Evolutionary conservation across 2,113 vertebrate genomes (phyloP).

Genomic region (Cyanoramphus novaezelandiae): DNA sequence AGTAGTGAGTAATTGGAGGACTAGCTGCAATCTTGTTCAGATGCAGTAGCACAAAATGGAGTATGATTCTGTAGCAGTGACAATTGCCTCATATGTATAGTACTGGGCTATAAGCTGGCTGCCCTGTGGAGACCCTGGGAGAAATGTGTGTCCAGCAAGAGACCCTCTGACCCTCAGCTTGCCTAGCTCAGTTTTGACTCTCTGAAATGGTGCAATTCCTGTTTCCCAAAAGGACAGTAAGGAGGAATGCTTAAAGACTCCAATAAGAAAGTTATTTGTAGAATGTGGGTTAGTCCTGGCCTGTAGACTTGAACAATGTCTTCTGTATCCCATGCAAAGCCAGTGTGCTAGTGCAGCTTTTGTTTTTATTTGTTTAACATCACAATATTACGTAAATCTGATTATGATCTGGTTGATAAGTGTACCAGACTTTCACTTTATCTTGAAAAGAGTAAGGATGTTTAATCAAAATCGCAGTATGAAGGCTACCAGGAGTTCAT

Average conservation of each 20-base stretch:
- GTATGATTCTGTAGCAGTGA: not conserved
- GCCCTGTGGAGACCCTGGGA: not conserved
- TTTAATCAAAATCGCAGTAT: not conserved
- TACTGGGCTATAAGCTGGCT: not conserved
- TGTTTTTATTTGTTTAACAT: not conserved
- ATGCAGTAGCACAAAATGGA: not conserved
- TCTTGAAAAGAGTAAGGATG: not conserved
- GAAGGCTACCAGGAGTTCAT: not conserved
- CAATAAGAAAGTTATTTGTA: not conserved
- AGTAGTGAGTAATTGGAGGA: not conserved
- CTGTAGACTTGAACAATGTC: not conserved
- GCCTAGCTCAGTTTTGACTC: rapidly evolving
- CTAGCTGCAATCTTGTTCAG: not conserved
- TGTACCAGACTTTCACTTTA: not conserved
- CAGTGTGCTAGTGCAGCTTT: not conserved
- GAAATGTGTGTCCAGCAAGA: rapidly evolving
- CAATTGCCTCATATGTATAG: not conserved
- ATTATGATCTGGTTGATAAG: not conserved
- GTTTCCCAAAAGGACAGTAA: not conserved
- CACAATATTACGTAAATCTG: not conserved
- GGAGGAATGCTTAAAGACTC: not conserved
- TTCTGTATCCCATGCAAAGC: not conserved
- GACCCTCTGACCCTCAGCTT: not conserved
- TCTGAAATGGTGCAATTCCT: not conserved
- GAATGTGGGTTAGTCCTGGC: not conserved